These are phyloP conservation scores for Drosophila erecta DNA, from an alignment of 1,140 invertebrate species.

Conservation along the genomic window DNA sequence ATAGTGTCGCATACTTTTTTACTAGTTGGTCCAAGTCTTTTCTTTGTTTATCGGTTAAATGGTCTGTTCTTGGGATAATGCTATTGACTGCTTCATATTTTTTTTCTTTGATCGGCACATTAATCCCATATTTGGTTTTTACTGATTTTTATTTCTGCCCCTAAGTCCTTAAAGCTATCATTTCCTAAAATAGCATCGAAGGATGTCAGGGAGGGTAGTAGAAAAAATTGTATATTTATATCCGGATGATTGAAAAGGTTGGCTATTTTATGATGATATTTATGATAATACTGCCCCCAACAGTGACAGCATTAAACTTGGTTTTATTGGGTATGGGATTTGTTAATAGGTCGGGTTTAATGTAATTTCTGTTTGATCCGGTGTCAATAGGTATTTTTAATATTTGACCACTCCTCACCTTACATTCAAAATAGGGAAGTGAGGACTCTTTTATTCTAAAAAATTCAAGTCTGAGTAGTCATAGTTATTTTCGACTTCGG, in stretches of 20 bases:
- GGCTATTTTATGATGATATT: background rate
- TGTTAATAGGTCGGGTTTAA: too few species aligned
- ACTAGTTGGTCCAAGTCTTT: constrained; percentile 4
- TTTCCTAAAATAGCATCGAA: too few species aligned
- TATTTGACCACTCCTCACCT: too few species aligned
- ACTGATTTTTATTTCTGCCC: too few species aligned
- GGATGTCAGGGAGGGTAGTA: too few species aligned
- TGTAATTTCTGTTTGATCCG: too few species aligned
- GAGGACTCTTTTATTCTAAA: too few species aligned
- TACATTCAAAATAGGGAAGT: too few species aligned
- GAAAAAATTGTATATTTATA: background rate
- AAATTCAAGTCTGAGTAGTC: too few species aligned
- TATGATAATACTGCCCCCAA: constrained; percentile 35
- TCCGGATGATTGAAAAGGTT: constrained; percentile 24
- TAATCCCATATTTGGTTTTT: background rate
- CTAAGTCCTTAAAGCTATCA: too few species aligned
- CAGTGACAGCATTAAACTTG: constrained; percentile 19
- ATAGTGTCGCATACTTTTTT: constrained; percentile 14
- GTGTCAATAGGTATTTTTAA: too few species aligned
- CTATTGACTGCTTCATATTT: constrained; percentile 18
- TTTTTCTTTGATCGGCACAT: background rate
- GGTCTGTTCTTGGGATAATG: constrained; percentile 22
- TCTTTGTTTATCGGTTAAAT: constrained; percentile 8
- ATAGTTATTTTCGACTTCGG: too few species aligned
- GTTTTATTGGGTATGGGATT: constrained; percentile 12